Conservation (phyloP, 2,797 vertebrate species). For the Poeciliopsis infans region DNA sequence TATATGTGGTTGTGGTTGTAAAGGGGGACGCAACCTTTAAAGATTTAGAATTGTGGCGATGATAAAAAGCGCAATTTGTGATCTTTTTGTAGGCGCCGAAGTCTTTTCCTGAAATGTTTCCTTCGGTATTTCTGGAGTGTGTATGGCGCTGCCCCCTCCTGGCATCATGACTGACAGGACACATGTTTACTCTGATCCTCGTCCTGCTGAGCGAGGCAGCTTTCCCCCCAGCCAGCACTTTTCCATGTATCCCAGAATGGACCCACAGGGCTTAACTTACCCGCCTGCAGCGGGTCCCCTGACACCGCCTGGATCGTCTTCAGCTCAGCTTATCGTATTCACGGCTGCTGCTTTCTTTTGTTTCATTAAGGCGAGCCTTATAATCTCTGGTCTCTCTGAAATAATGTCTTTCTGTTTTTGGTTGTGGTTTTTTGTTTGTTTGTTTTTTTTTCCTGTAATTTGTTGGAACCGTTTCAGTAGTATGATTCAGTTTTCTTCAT, state of each 20-base stretch:
- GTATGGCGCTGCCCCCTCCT: constrained; percentile 32
- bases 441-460: not conserved
- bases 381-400: constrained; percentile 21
- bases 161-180: constrained; percentile 66
- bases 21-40: constrained; percentile 5
- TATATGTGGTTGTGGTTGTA: constrained; percentile 35
- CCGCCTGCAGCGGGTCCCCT: constrained; percentile 18
- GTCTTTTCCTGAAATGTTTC: constrained; percentile 1
- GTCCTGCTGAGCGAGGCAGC: constrained; percentile 69
- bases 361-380: constrained; percentile 30
- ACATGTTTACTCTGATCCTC: constrained; percentile 67
- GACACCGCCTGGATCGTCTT: constrained; percentile 24
- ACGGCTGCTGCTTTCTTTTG: constrained; percentile 5
- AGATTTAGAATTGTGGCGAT: not conserved
- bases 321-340: constrained; percentile 34
- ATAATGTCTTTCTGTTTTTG: constrained; percentile 6
- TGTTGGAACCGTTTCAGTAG: not conserved
- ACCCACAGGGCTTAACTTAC: constrained; percentile 60
- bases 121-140: constrained; percentile 37
- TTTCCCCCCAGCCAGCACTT: constrained; percentile 56
- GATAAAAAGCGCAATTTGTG: not conserved
- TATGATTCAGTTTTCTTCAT: constrained; percentile 20
- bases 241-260: constrained; percentile 61
- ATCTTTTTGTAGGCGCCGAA: not conserved
- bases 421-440: not conserved